Conservation (phyloP, 2,113 vertebrate species). For the Pristiophorus japonicus region DNA sequence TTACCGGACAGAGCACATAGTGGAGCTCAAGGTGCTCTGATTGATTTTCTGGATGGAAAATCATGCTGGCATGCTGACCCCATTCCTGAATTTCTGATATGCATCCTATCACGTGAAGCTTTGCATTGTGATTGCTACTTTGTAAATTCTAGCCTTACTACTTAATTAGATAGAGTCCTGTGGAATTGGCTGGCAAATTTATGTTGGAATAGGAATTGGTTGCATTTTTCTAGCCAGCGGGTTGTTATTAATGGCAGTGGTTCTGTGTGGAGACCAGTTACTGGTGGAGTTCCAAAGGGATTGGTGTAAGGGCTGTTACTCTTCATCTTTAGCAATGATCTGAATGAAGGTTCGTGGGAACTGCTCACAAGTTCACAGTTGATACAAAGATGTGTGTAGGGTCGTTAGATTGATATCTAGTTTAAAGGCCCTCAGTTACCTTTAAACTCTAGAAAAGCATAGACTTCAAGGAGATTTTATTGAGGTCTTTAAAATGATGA, state of each 20-base stretch:
- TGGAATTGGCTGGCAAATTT: background rate
- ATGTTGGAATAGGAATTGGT: background rate
- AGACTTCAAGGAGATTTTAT: background rate
- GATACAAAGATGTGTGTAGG: background rate
- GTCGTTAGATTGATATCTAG: background rate
- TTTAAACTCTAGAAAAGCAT: background rate
- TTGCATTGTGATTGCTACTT: background rate
- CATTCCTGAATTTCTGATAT: background rate
- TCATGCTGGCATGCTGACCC: background rate
- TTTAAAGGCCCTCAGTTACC: background rate
- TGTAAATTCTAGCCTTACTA: background rate
- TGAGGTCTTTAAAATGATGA: background rate
- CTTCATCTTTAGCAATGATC: background rate
- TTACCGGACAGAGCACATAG: background rate
- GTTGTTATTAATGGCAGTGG: background rate
- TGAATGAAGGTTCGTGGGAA: background rate
- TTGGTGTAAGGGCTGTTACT: background rate
- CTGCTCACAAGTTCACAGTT: background rate
- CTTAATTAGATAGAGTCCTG: background rate
- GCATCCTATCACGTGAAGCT: background rate
- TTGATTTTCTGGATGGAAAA: background rate
- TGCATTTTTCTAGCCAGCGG: background rate
- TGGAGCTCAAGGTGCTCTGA: background rate
- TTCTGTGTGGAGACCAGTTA: background rate
- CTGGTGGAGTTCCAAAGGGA: background rate